Evolutionary conservation across 1,140 invertebrate genomes (phyloP), one percentile per base, ranked within the genome.

Genomic region (Forficula auricularia): DNA sequence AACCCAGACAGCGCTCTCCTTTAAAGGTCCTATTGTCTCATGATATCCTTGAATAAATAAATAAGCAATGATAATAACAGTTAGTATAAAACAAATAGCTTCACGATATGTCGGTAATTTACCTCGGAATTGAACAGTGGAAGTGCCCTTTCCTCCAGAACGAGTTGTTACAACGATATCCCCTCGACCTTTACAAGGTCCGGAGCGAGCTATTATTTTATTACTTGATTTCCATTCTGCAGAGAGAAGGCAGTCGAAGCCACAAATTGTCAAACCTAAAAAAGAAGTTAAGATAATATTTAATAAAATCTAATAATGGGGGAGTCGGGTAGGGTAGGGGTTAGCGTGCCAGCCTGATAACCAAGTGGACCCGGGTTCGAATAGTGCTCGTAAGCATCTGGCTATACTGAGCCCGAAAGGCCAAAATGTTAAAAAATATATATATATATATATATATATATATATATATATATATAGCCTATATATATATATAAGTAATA

Each of bases 1-100:
- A 1, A 98, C 86, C 95, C 95, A 98, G 8, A 98, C 89, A n/a
- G 91, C 88, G 53, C 87, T 92, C 59, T 98, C 95, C 63, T 97
- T 95, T 41, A 96, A 74, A 2, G 92, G 90, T 1, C 89, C 88
- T 62, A 86, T 77, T 2, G 79, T 79, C 58, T 89, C 84, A 61
- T 84, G 75, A 54, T 84, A 84, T 0, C 79, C 75, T n/a, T 72
- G 42, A 30, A 55, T 49, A 42, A 27, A 37, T 43, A 44, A 38
- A 38, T 10, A 6, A 27, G 22, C 22, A 6, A 6, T 6, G 22
- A 27, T 27, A 27, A 27, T 27, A 27, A 10, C 10, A 27, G 10
- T 27, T n/a, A n/a, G n/a, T n/a, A n/a, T n/a, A n/a, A n/a, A n/a
- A n/a, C n/a, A 32, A 32, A 9, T 32, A 32, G n/a, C 9, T 27